A percentile compares a stretch with the other conserved stretches of the same genome.
phyloP scores from a whole-genome alignment of 1,140 invertebrate genomes.

The Maniola jurtina region DNA sequence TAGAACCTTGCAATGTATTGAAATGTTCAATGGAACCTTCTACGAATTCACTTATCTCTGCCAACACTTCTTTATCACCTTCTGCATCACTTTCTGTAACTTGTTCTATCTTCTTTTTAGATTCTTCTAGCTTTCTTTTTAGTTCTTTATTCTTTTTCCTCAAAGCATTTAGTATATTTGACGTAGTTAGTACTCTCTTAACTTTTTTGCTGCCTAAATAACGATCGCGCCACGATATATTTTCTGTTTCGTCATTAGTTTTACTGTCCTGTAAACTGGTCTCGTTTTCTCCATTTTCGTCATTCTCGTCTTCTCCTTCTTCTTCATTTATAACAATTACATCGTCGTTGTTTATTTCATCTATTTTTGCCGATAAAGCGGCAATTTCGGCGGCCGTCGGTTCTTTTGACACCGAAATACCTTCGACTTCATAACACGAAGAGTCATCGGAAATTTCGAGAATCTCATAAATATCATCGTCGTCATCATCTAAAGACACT shows the following conservation, averaged over 20 bases:
- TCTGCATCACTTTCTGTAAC: slow-evolving; percentile 20
- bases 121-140: slow-evolving; percentile 70
- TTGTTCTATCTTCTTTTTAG: slow-evolving; percentile 37
- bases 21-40: slow-evolving; percentile 74
- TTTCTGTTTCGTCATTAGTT: slow-evolving; percentile 35
- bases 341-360: slow-evolving; percentile 49
- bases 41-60: slow-evolving; percentile 35
- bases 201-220: slow-evolving; percentile 78
- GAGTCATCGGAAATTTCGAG: slow-evolving; percentile 72
- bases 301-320: slow-evolving; percentile 41
- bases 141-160: slow-evolving; percentile 80
- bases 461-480: slow-evolving; percentile 58
- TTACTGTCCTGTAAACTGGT: background rate
- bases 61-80: slow-evolving; percentile 1
- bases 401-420: slow-evolving; percentile 64
- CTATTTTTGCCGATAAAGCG: slow-evolving; percentile 70
- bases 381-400: slow-evolving; percentile 66
- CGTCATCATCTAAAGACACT: slow-evolving; percentile 24
- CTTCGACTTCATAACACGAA: slow-evolving; percentile 66
- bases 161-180: slow-evolving; percentile 78
- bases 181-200: slow-evolving; percentile 77
- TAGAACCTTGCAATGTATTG: slow-evolving; percentile 67
- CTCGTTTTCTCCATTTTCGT: slow-evolving; percentile 44
- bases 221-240: slow-evolving; percentile 74
- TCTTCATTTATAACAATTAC: slow-evolving; percentile 42